These are phyloP conservation scores for Lophochroa leadbeateri DNA, from an alignment of 2,113 vertebrate genomes.

Conservation along the genomic window DNA sequence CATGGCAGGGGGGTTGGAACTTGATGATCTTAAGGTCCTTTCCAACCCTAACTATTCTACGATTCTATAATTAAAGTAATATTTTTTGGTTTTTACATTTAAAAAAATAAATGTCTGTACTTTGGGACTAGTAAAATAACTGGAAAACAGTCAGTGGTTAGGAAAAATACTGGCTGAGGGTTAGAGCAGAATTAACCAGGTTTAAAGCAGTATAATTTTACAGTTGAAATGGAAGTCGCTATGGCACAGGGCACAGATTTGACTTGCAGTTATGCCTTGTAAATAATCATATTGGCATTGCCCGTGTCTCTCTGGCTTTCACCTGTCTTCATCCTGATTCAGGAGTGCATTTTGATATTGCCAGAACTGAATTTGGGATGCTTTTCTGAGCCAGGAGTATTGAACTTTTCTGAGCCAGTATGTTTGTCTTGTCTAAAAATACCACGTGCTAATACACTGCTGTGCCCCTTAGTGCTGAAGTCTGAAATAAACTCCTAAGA, in stretches of 20 bases:
- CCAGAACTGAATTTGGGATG: background rate
- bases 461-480: background rate
- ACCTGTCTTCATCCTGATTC: background rate
- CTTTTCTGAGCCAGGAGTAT: background rate
- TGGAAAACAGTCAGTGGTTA: background rate
- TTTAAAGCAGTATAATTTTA: constrained; percentile 13
- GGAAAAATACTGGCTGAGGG: background rate
- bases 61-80: background rate
- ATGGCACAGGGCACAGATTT: background rate
- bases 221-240: background rate
- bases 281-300: background rate
- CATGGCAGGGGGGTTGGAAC: too few species aligned
- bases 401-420: background rate
- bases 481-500: background rate
- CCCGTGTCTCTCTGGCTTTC: background rate
- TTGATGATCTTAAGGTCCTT: too few species aligned
- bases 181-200: background rate
- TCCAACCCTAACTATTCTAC: too few species aligned
- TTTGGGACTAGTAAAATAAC: background rate
- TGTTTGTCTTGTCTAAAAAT: background rate
- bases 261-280: background rate
- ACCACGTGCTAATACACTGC: background rate
- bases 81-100: background rate
- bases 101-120: background rate
- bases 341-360: background rate